Conservation (phyloP, 2,797 vertebrate species). For the Sylvia borin region DNA sequence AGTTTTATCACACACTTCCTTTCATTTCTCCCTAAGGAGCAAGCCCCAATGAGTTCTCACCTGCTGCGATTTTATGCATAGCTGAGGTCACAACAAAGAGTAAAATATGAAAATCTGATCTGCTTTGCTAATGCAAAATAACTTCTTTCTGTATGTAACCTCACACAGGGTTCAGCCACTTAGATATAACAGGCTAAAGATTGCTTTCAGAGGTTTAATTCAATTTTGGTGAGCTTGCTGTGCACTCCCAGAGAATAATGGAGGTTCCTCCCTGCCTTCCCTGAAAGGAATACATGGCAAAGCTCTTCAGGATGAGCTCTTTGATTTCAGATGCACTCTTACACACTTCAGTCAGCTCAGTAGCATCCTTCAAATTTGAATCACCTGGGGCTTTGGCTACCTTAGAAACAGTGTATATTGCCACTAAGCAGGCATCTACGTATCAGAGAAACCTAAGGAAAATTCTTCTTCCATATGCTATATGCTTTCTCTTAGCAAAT, state of each 20-base stretch:
- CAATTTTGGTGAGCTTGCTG: slow-evolving; percentile 23
- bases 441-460: not conserved
- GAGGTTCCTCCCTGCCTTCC: not conserved
- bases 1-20: not conserved
- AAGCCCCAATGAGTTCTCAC: not conserved
- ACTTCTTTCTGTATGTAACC: slow-evolving; percentile 15
- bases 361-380: slow-evolving; percentile 5
- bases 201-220: slow-evolving; percentile 51
- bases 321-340: slow-evolving; percentile 31
- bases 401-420: not conserved
- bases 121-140: slow-evolving; percentile 36
- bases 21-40: not conserved
- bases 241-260: not conserved
- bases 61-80: not conserved
- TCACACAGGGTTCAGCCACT: slow-evolving; percentile 43
- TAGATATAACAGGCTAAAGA: slow-evolving; percentile 24
- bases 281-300: not conserved
- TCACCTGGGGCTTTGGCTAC: not conserved
- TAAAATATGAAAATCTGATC: slow-evolving; percentile 57
- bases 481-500: not conserved
- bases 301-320: not conserved
- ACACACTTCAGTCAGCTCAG: not conserved
- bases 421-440: not conserved
- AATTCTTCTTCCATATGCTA: not conserved
- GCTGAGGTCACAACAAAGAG: slow-evolving; percentile 14